phyloP scores from a whole-genome alignment of 2,888 invertebrate genomes.

The Megalurothrips usitatus region DNA sequence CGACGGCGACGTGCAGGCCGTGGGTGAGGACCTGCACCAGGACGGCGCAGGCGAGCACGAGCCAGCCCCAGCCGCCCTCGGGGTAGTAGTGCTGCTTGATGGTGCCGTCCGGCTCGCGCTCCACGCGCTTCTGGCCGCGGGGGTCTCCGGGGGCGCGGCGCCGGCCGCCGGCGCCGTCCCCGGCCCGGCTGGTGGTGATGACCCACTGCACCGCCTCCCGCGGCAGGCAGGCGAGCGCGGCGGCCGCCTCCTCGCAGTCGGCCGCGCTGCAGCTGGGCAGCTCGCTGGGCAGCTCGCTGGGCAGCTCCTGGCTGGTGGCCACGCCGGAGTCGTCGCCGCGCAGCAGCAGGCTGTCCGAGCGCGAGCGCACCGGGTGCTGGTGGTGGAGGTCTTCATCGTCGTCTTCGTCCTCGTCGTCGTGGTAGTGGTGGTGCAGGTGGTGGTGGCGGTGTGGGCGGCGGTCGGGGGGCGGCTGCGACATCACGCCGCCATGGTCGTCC shows the following conservation, averaged over 20 bases:
- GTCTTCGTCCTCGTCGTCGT: slow-evolving; percentile 37
- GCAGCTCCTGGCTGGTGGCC: slow-evolving; percentile 43
- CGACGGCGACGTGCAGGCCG: slow-evolving; percentile 66
- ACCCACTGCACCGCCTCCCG: slow-evolving; percentile 35
- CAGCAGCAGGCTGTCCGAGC: slow-evolving; percentile 36
- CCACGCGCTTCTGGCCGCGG: neutral
- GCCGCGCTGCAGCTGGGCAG: slow-evolving; percentile 39
- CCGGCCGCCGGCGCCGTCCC: neutral
- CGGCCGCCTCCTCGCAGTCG: slow-evolving; percentile 40
- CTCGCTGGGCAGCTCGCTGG: slow-evolving; percentile 39
- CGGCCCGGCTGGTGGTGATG: slow-evolving; percentile 33
- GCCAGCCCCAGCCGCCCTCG: slow-evolving; percentile 86
- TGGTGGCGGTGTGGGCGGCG: slow-evolving; percentile 61
- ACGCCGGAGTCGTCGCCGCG: slow-evolving; percentile 44
- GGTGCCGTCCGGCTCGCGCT: slow-evolving; percentile 40
- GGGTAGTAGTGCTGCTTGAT: slow-evolving; percentile 76
- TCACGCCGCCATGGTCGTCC: slow-evolving; percentile 68
- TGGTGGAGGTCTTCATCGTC: slow-evolving; percentile 2
- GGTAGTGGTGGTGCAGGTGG: slow-evolving; percentile 60
- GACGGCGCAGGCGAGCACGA: slow-evolving; percentile 66
- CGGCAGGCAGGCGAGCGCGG: slow-evolving; percentile 39
- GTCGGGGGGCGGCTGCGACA: slow-evolving; percentile 69
- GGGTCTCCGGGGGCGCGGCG: neutral
- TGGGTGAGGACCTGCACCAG: slow-evolving; percentile 69
- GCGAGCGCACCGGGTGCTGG: slow-evolving; percentile 32